Evolutionary conservation across 2,888 invertebrate species (phyloP).

Genomic region (Trissoscelio sp.): DNA sequence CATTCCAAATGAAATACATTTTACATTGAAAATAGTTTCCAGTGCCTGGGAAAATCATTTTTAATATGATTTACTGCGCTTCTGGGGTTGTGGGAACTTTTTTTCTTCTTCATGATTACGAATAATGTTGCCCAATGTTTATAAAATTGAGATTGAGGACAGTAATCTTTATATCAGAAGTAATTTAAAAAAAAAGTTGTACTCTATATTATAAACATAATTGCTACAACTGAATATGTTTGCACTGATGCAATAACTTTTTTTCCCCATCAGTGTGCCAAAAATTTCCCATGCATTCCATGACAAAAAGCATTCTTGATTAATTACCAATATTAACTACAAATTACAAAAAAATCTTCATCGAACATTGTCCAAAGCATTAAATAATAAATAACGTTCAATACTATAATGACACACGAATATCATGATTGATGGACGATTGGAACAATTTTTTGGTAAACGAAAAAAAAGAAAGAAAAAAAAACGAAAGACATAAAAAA

Average conservation of each 20-base stretch:
- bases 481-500: neutral
- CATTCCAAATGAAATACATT: neutral
- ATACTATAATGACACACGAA: constrained; percentile 27
- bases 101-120: neutral
- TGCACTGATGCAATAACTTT: too few species aligned
- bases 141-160: too few species aligned
- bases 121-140: neutral
- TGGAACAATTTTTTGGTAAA: constrained; percentile 44
- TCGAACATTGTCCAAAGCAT: constrained; percentile 17
- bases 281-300: constrained; percentile 1
- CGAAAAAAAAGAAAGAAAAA: neutral
- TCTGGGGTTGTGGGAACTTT: constrained; percentile 4
- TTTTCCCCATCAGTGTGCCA: constrained; percentile 9
- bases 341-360: constrained; percentile 11
- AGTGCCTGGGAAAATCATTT: constrained; percentile 3
- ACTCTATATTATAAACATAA: too few species aligned
- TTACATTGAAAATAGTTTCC: neutral
- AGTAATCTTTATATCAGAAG: too few species aligned
- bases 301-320: constrained; percentile 2
- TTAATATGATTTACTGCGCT: neutral
- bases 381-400: constrained; percentile 36
- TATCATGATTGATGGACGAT: constrained; percentile 40
- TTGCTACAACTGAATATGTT: too few species aligned
- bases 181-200: too few species aligned
- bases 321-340: constrained; percentile 14